Evolutionary conservation across 1,140 invertebrate species (phyloP), one percentile per base, ranked within the genome.

Genomic region (Philopotamus ludificatus): DNA sequence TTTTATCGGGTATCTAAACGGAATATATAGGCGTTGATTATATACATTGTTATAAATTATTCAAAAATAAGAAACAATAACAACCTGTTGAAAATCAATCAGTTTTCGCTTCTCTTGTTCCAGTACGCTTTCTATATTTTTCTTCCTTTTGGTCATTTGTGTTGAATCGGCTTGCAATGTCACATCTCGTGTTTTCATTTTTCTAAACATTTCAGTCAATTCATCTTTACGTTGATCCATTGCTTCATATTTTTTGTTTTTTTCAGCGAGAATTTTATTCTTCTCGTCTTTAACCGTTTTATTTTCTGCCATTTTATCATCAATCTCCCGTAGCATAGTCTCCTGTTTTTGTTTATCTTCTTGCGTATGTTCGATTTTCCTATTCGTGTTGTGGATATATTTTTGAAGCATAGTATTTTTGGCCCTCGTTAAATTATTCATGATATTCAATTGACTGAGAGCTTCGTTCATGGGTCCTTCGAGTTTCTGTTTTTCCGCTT

Each of bases 381-480:
- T 79, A 63, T 81, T 79, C 3, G 79, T 82, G 59, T 81, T 76
- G 51, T 81, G 76, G 12, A 87, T 84, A 72, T 86, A 82, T 71
- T 85, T 85, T 74, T 94, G 91, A 65, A 83, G 84, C 2, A 90
- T 70, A 70, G 83, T 82, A 77, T 92, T 92, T 71, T 87, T 86
- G 3, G 83, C 83, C 21, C 82, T 78, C 7, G 85, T 82, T 4
- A 91, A 80, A 18, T 82, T 81, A 74, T 98, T 98, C 72, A 95
- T 91, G 1, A 85, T 72, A 70, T 87, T 88, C 59, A 98, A 80
- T 74, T 87, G 94, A 51, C 88, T 85, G 0, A 97, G 81, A 0
- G 95, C 94, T 71, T 94, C 90, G 72, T 92, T 86, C 83, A 92
- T 95, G 0, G 93, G 91, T 64, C 86, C 89, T 72, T 93, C 87